Conservation (phyloP, 2,113 vertebrate genomes). For the Gnathonemus longibarbis region DNA sequence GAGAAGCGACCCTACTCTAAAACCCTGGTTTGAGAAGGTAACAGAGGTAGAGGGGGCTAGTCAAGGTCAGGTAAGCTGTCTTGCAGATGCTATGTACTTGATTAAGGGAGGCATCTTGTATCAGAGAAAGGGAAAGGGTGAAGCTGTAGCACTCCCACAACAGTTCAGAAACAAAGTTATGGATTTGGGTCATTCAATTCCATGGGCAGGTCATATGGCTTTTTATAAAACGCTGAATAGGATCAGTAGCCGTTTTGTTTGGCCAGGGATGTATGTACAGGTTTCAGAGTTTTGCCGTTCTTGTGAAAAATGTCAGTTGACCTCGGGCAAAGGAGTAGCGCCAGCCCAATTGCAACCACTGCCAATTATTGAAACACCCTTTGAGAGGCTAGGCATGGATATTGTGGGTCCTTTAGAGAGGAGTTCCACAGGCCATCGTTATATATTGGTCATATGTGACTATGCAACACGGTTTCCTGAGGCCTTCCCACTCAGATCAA, state of each 20-base stretch:
- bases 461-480: background rate
- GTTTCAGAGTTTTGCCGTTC: background rate
- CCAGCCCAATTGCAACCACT: background rate
- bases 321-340: background rate
- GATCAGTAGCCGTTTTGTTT: background rate
- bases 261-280: background rate
- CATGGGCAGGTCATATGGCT: background rate
- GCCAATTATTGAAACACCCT: background rate
- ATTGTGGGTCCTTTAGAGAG: conserved; percentile 6
- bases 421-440: background rate
- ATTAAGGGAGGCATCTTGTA: background rate
- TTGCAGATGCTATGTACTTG: background rate
- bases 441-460: background rate
- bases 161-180: background rate
- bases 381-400: conserved; percentile 8
- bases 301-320: background rate
- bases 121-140: background rate
- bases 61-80: background rate
- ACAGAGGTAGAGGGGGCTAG: background rate
- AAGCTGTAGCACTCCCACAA: background rate
- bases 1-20: background rate
- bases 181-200: background rate
- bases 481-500: background rate
- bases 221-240: background rate
- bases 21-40: background rate